These are phyloP conservation scores for Pangasius djambal DNA, from an alignment of 2,797 vertebrate species.

Conservation along the genomic window DNA sequence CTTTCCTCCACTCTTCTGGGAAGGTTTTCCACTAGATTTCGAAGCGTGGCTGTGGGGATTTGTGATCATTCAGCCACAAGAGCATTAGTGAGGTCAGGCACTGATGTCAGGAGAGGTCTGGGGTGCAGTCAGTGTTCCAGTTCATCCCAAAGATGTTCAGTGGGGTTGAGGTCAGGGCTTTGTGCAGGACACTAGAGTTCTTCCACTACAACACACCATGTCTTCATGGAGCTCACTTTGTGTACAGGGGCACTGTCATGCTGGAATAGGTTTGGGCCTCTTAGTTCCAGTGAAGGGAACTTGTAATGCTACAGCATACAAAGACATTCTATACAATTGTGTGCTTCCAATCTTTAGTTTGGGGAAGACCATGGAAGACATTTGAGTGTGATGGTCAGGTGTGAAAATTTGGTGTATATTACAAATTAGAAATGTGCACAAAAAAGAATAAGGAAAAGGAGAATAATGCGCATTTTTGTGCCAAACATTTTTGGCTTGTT, in stretches of 20 bases:
- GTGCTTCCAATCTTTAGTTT: background rate
- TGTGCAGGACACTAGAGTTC: background rate
- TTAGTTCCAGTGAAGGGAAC: background rate
- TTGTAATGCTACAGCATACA: background rate
- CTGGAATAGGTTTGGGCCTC: background rate
- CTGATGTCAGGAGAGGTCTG: background rate
- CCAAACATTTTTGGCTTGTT: too few species aligned
- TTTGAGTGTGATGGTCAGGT: background rate
- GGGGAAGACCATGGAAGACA: background rate
- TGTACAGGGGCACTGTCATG: background rate
- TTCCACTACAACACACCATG: background rate
- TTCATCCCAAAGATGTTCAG: background rate
- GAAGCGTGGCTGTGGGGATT: too few species aligned
- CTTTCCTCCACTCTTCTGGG: too few species aligned
- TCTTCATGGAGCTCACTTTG: too few species aligned
- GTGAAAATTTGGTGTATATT: background rate
- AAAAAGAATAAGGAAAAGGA: too few species aligned
- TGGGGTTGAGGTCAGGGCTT: background rate
- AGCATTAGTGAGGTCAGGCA: background rate
- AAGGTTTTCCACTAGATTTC: too few species aligned
- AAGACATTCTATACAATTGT: background rate
- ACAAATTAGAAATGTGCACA: background rate
- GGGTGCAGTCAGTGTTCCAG: background rate
- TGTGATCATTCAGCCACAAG: background rate
- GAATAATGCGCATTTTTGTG: too few species aligned